Base-by-base conservation (phyloP, 2,888 invertebrate species). In the Thysanoteuthis rhombus region DNA sequence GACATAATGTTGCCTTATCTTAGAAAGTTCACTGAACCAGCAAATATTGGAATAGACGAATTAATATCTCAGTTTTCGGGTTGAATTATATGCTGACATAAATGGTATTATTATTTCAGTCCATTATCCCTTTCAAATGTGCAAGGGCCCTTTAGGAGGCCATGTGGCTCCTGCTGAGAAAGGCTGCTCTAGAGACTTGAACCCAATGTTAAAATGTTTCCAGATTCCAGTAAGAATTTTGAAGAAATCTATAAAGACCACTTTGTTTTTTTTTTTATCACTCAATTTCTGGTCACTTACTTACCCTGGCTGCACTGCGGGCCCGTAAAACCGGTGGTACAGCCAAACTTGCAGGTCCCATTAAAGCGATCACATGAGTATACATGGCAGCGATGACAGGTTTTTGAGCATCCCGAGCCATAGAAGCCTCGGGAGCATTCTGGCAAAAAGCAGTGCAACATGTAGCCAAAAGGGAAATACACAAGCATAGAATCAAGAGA, bases 271-370 rank as follows among this genome's bases (percentile, higher is more conserved):
- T 52, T 52, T 42, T 12, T 52, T 52, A 52, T 52, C 52, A 22
- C 52, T 52, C 22, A 52, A 52, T 52, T 52, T 16, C n/a, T 75
- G 16, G 75, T 75, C 75, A n/a, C 75, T 75, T 75, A 75, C 75
- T 75, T 75, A 75, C 75, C 75, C 75, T 75, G 75, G 75, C 75
- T 75, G 75, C 75, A 75, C 75, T 75, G 75, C 75, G 36, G 75
- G 75, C 75, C 75, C 19, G 75, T 75, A 36, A 36, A 75, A 75
- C 75, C 75, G 75, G 75, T 75, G 75, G 75, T 75, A 75, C 75
- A 75, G 75, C 75, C 75, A 75, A 75, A 75, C 75, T 75, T n/a
- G 75, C 75, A 75, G 75, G 75, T 75, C 75, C 75, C 75, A 75
- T 75, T 75, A 75, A 75, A 75, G 16, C 75, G 75, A 75, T 75